phyloP scores from a whole-genome alignment of 2,888 invertebrate genomes.

The Lasioglossum calceatum region DNA sequence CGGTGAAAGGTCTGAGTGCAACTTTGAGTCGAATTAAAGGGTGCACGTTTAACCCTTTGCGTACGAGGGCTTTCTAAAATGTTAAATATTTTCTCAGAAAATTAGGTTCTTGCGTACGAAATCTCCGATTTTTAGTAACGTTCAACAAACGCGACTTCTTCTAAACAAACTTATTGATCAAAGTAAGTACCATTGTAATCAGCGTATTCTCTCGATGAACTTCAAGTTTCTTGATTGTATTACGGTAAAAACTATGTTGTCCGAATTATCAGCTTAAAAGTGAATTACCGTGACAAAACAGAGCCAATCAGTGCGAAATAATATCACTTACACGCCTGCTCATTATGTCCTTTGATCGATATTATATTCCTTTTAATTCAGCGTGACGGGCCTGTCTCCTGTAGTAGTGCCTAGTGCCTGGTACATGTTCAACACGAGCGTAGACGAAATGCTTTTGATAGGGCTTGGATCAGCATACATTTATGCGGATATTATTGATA shows the following conservation, averaged over 20 bases:
- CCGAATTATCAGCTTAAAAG: neutral
- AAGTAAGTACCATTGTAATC: too few species aligned
- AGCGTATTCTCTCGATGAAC: too few species aligned
- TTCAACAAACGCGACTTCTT: too few species aligned
- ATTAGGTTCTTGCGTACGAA: too few species aligned
- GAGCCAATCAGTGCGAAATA: slow-evolving; percentile 67
- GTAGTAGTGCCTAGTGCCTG: too few species aligned
- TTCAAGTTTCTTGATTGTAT: too few species aligned
- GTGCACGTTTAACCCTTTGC: neutral
- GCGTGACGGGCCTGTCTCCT: neutral
- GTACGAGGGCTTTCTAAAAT: neutral
- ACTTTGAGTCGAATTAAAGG: neutral
- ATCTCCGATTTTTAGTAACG: too few species aligned
- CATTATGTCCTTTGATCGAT: slow-evolving; percentile 63
- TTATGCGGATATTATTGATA: neutral
- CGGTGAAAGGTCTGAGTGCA: neutral
- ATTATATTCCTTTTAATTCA: slow-evolving; percentile 46
- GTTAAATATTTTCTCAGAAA: neutral
- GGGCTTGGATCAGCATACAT: neutral
- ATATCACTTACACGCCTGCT: slow-evolving; percentile 50
- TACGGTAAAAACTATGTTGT: too few species aligned
- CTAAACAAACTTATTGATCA: too few species aligned
- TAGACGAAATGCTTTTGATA: neutral
- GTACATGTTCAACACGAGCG: neutral
- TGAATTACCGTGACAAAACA: slow-evolving; percentile 39